Evolutionary conservation across 2,888 invertebrate genomes (phyloP), one percentile per base, ranked within the genome.

Genomic region (Drosophila mercatorum): DNA sequence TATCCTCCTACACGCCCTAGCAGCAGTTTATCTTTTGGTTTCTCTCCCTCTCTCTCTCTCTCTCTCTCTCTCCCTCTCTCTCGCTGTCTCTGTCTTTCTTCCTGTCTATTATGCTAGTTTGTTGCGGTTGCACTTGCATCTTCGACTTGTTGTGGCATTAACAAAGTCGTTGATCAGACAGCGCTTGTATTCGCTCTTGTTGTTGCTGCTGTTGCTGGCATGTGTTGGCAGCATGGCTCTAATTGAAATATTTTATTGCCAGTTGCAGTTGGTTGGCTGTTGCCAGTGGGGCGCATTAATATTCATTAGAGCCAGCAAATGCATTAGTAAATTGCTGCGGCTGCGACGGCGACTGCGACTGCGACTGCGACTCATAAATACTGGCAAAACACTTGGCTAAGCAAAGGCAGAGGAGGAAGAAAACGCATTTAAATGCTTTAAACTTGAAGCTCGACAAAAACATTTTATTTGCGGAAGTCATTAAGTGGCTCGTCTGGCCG

Each of bases 161-260:
- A 80, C 81, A 71, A 74, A 83, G 77, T 86, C 83, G 86, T 86
- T 83, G 86, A 84, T 84, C 86, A 71, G 71, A 46, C 65, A 53
- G 58, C 57, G 53, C 36, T 56, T 58, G 47, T 47, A 49, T 41
- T 47, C 61, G n/a, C 34, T 46, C 17, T 41, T 41, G n/a, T 17
- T 34, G 34, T 7, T 34, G 34, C 3, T 60, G 17, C 14, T 53
- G 63, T 41, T 47, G 55, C 46, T 68, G 62, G 68, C 65, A 78
- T 84, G 87, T 82, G 84, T 82, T 87, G 84, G 82, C 84, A 83
- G 71, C 70, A 68, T 58, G 73, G 80, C 72, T 81, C 80, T 86
- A 86, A 88, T 88, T 86, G 85, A 86, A 86, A 86, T 86, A 86
- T 85, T 86, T 88, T 83, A 83, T 88, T 85, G 83, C 77, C 74